Evolutionary conservation across 2,888 invertebrate species (phyloP).

Genomic region (Elysia crispata): DNA sequence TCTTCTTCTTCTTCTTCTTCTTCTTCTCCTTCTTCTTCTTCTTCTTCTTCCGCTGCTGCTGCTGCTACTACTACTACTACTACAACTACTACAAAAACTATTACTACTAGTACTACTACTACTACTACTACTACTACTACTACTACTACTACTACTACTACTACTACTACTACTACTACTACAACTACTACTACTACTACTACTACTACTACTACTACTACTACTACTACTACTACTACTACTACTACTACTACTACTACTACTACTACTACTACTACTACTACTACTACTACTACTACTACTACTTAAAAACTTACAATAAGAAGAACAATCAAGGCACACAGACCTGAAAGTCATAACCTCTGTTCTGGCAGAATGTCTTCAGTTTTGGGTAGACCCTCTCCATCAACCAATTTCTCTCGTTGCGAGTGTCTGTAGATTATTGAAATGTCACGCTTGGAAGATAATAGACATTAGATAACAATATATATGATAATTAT

Average conservation of each 20-base stretch:
- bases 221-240: conserved; percentile 19
- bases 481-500: too few relatives aligned
- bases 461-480: too few relatives aligned
- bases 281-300: conserved; percentile 15
- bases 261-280: conserved; percentile 19
- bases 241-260: conserved; percentile 15
- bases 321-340: too few relatives aligned
- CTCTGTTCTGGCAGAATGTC: conserved; percentile 65
- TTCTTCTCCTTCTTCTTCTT: too few relatives aligned
- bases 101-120: too few relatives aligned
- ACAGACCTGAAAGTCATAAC: conserved; percentile 61
- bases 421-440: too few relatives aligned
- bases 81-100: too few relatives aligned
- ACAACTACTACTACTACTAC: conserved; percentile 16
- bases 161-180: conserved; percentile 13
- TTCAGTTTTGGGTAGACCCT: conserved; percentile 70
- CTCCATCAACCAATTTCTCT: conserved; percentile 57
- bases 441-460: too few relatives aligned
- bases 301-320: not conserved
- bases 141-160: too few relatives aligned
- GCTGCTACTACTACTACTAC: too few relatives aligned
- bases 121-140: too few relatives aligned
- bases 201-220: conserved; percentile 19
- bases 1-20: conserved; percentile 12
- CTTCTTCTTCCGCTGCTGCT: too few relatives aligned